phyloP scores from a whole-genome alignment of 1,140 invertebrate genomes.

The Ceratosolen solmsi region DNA sequence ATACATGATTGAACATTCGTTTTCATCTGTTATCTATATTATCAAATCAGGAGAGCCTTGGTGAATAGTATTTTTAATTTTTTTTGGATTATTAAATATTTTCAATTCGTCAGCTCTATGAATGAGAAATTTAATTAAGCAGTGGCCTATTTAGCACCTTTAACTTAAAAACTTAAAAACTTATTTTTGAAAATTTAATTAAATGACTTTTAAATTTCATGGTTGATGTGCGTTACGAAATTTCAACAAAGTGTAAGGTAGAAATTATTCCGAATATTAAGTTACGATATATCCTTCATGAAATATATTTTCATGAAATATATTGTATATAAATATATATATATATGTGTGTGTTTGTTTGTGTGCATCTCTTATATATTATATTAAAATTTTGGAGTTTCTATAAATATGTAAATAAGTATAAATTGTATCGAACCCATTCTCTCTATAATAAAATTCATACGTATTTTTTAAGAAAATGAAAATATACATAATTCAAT shows the following conservation, averaged over 20 bases:
- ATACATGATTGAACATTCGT: too few relatives aligned
- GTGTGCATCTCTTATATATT: too few relatives aligned
- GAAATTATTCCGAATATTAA: background rate
- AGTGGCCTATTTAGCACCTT: background rate
- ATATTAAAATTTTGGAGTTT: background rate
- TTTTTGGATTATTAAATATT: background rate
- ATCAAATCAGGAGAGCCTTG: too few relatives aligned
- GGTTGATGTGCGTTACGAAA: background rate
- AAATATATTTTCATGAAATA: too few relatives aligned
- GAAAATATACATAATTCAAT: background rate
- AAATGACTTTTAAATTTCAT: background rate
- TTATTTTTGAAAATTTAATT: background rate
- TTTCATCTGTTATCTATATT: too few relatives aligned
- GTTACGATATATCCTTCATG: background rate
- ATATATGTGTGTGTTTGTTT: background rate
- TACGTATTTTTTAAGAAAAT: background rate
- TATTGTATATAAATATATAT: too few relatives aligned
- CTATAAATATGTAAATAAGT: too few relatives aligned
- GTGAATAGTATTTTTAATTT: too few relatives aligned
- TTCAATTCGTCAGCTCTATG: background rate
- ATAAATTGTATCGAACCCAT: too few relatives aligned
- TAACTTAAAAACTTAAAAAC: background rate
- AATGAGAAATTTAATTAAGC: background rate
- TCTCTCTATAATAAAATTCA: too few relatives aligned
- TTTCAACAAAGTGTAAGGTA: background rate